Base-by-base conservation (phyloP, 2,113 vertebrate genomes). In the Limnothrissa miodon region DNA sequence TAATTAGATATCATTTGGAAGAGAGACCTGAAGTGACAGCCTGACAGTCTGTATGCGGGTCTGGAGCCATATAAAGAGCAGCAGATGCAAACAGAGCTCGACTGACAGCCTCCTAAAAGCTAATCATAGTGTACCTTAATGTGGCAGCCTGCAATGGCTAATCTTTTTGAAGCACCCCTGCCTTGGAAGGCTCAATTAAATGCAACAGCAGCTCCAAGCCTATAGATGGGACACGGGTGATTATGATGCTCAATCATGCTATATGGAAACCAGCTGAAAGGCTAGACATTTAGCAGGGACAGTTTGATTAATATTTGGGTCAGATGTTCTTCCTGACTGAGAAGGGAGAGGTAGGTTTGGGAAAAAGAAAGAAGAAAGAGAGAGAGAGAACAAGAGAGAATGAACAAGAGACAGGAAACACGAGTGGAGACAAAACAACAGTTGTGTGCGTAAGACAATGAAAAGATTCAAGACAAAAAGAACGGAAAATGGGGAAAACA, bases 381-480 rank as follows among this genome's bases (percentile, higher is more conserved):
- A 42, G 19, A 53, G 51, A 56, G 51, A 56, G 19, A 56, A 15
- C 11, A 19, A 87, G 83, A 82, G 82, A 84, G 86, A 84, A 85
- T 21, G 5, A 45, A 23, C 4, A 33, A 39, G 51, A 66, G 6
- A 74, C 66, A 44, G 45, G 45, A 81, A 44, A 66, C 8, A 66
- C 4, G 11, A 25, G 29, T 25, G 29, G 29, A 2, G 11, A 33
- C n/a, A 11, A 7, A 66, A 66, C 8, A 10, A 66, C 11, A 15
- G 33, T n/a, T n/a, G n/a, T 4, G 59, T 29, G 59, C 4, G 59
- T 3, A 25, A 66, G 11, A 66, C 11, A 66, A 66, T 13, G 25
- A 33, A 9, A 33, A 66, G n/a, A 11, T 1, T 1, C 1, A 13
- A 29, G 59, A 66, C 23, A 66, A n/a, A 59, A 23, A 66, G 11